Evolutionary conservation across 30 jellyfish, hydroid and myxozoan genomes (phyloP).

Genomic region (Clytia hemisphaerica): DNA sequence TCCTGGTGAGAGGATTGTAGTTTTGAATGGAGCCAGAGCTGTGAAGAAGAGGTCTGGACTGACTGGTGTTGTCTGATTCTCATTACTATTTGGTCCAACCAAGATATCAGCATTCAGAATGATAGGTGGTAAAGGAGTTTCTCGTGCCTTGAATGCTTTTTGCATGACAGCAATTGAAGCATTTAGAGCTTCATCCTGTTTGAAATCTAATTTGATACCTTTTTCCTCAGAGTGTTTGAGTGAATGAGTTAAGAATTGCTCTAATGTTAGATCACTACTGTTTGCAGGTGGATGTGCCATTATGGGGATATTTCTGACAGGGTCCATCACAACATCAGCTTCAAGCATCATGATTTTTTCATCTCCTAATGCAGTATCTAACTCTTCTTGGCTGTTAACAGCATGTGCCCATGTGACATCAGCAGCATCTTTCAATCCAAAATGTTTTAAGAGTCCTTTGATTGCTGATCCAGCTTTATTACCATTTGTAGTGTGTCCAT

Average conservation of each 20-base stretch:
- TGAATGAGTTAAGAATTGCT: conserved; percentile 26
- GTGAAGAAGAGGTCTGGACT: conserved; percentile 40
- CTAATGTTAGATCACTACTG: conserved; percentile 65
- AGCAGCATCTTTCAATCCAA: conserved; percentile 62
- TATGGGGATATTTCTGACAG: conserved; percentile 40
- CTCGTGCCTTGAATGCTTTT: neutral
- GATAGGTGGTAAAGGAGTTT: conserved; percentile 30
- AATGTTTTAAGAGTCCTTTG: conserved; percentile 28
- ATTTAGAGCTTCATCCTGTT: conserved; percentile 48
- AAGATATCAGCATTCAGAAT: conserved; percentile 80
- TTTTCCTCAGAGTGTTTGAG: conserved; percentile 19
- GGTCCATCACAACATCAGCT: conserved; percentile 82
- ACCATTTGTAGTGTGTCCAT: no score
- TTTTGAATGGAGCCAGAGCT: conserved; percentile 3
- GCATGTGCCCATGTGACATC: conserved; percentile 88
- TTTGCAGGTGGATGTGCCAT: conserved; percentile 97
- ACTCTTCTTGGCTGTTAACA: conserved; percentile 54
- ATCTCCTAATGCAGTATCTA: conserved; percentile 41
- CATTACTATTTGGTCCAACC: conserved; percentile 73
- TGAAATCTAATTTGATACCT: conserved; percentile 81
- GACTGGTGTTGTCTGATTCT: conserved; percentile 54
- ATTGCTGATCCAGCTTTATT: neutral
- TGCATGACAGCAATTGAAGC: conserved; percentile 69
- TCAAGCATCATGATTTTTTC: conserved; percentile 47
- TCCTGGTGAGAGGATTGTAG: conserved; percentile 65